phyloP scores from a whole-genome alignment of 37 sponge, comb jelly and placozoan species.

The Halisarca cf. caerulea region DNA sequence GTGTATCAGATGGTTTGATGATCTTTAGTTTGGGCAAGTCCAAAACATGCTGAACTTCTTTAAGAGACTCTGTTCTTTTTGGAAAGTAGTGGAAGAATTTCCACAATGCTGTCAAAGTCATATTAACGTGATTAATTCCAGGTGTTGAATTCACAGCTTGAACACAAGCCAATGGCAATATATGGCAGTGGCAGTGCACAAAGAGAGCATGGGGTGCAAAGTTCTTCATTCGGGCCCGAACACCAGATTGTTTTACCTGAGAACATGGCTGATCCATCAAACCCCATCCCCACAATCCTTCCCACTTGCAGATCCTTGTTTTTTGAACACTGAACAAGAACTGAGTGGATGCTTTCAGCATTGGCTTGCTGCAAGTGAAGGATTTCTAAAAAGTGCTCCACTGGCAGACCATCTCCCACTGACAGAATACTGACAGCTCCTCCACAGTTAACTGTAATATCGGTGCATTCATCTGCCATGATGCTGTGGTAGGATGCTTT shows the following conservation, averaged over 20 bases:
- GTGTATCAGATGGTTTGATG: slow-evolving; percentile 69
- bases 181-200: background rate
- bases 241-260: slow-evolving; percentile 22
- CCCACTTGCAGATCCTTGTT: slow-evolving; percentile 8
- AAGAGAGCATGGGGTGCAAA: slow-evolving; percentile 32
- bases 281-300: slow-evolving; percentile 44
- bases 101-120: slow-evolving; percentile 50
- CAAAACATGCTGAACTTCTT: slow-evolving; percentile 46
- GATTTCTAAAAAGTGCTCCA: slow-evolving; percentile 72
- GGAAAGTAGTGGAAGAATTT: slow-evolving; percentile 54
- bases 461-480: slow-evolving; percentile 77
- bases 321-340: slow-evolving; percentile 23
- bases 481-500: slow-evolving; percentile 49
- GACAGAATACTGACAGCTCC: slow-evolving; percentile 68
- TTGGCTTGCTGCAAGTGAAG: slow-evolving; percentile 53
- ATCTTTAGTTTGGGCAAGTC: slow-evolving; percentile 57
- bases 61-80: slow-evolving; percentile 47
- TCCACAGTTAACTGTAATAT: slow-evolving; percentile 74
- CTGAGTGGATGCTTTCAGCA: slow-evolving; percentile 20
- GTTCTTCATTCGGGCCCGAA: slow-evolving; percentile 14
- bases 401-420: slow-evolving; percentile 75
- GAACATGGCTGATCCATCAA: slow-evolving; percentile 36
- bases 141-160: slow-evolving; percentile 57
- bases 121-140: slow-evolving; percentile 51
- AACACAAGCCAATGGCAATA: slow-evolving; percentile 66